phyloP scores from a whole-genome alignment of 1,140 invertebrate genomes.

The Solenopsis invicta region DNA sequence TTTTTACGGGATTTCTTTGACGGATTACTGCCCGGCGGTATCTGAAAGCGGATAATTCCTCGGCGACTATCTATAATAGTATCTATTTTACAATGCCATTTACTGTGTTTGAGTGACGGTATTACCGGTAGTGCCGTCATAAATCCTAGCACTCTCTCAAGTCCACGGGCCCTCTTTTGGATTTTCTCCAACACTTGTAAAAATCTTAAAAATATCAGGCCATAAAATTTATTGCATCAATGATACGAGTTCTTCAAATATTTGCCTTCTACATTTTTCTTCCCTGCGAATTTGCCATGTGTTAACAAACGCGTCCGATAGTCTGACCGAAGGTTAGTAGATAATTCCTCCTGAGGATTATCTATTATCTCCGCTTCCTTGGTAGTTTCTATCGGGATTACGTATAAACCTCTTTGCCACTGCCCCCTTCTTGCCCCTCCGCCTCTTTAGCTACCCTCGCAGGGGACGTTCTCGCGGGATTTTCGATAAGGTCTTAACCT shows the following conservation, averaged over 20 bases:
- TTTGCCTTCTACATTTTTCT: neutral
- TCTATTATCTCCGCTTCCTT: conserved; percentile 73
- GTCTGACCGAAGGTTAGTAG: conserved; percentile 65
- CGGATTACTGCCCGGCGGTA: conserved; percentile 11
- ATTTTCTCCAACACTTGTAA: neutral
- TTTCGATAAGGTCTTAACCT: conserved; percentile 59
- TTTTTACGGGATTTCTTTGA: conserved; percentile 23
- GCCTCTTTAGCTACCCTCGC: conserved; percentile 35
- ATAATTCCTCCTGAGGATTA: conserved; percentile 73
- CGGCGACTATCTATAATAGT: neutral
- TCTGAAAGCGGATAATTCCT: conserved; percentile 27
- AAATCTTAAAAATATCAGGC: neutral
- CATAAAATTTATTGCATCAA: neutral
- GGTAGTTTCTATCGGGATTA: conserved; percentile 68
- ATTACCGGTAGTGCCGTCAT: neutral
- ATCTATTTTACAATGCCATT: conserved; percentile 15
- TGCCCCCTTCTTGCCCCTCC: neutral
- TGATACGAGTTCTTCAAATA: neutral
- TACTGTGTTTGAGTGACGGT: neutral
- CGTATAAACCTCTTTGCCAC: conserved; percentile 52
- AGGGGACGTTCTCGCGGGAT: conserved; percentile 49
- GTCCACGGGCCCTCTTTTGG: neutral
- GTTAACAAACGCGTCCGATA: conserved; percentile 33
- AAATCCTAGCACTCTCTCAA: neutral
- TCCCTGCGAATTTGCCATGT: neutral